A percentile compares a stretch with the other conserved stretches of the same genome.
Conservation (phyloP, 2,888 invertebrate species). For the Drosophila sordidula region DNA sequence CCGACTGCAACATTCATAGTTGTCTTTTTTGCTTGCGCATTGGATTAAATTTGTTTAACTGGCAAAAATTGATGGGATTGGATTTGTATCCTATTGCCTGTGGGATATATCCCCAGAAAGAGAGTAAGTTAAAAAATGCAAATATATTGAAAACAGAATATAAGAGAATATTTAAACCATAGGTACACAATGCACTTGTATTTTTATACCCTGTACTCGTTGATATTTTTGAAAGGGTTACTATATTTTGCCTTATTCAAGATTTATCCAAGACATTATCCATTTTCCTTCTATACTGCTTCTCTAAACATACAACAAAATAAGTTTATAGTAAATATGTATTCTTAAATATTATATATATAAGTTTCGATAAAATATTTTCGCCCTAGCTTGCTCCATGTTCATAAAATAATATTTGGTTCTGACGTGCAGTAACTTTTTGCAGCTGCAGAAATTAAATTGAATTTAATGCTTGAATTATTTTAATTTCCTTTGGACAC, state of each 20-base stretch:
- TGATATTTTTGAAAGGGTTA: neutral
- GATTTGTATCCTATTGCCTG: constrained; percentile 22
- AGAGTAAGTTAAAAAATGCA: neutral
- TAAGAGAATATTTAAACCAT: no score
- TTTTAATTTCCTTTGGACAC: constrained; percentile 71
- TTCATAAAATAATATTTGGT: constrained; percentile 8
- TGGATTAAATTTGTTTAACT: constrained; percentile 54
- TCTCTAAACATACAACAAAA: neutral
- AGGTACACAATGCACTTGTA: no score
- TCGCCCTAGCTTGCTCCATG: neutral
- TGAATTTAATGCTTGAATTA: constrained; percentile 70
- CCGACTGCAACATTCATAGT: neutral
- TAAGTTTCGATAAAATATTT: neutral
- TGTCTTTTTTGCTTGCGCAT: constrained; percentile 2
- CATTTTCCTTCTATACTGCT: neutral
- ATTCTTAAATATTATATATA: neutral
- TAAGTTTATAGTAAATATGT: neutral
- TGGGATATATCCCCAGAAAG: constrained; percentile 5
- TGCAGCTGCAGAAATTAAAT: constrained; percentile 57
- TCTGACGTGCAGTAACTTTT: constrained; percentile 21
- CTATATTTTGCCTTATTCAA: no score
- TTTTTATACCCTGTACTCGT: no score
- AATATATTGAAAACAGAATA: neutral
- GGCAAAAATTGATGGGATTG: constrained; percentile 30
- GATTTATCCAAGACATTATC: no score